Evolutionary conservation across 2,888 invertebrate species (phyloP).

Genomic region (Hydraecia micacea): DNA sequence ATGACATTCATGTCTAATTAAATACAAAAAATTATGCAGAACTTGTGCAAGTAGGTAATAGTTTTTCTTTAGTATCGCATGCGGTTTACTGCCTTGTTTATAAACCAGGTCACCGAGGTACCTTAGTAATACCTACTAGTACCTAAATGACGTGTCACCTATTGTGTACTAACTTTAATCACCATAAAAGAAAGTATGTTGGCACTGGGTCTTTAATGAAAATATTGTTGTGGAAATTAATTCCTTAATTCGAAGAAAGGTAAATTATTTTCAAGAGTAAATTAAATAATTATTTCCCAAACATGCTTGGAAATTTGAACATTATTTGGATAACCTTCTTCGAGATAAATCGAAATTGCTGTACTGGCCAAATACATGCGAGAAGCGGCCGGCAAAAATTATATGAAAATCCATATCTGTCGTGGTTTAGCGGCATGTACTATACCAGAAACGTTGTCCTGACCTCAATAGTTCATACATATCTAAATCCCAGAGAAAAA

Average conservation of each 20-base stretch:
- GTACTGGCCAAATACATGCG: too few species aligned
- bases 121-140: not conserved
- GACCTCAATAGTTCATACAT: not conserved
- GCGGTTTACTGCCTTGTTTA: conserved; percentile 35
- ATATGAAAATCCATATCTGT: too few species aligned
- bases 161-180: conserved; percentile 7
- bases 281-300: too few species aligned
- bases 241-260: not conserved
- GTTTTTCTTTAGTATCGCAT: conserved; percentile 40
- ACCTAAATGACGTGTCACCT: conserved; percentile 2
- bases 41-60: not conserved
- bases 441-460: too few species aligned
- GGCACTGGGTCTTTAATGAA: not conserved
- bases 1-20: conserved; percentile 35
- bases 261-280: not conserved
- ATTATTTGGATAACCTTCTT: too few species aligned
- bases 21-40: conserved; percentile 37
- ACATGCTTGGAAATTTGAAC: too few species aligned
- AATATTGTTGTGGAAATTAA: not conserved
- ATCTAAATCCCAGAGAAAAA: not conserved
- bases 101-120: conserved; percentile 42
- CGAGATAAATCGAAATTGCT: too few species aligned
- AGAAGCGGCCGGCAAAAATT: too few species aligned
- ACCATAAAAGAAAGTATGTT: not conserved
- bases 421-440: too few species aligned